Base-by-base conservation (phyloP, 2,113 vertebrate species). In the Upupa epops region DNA sequence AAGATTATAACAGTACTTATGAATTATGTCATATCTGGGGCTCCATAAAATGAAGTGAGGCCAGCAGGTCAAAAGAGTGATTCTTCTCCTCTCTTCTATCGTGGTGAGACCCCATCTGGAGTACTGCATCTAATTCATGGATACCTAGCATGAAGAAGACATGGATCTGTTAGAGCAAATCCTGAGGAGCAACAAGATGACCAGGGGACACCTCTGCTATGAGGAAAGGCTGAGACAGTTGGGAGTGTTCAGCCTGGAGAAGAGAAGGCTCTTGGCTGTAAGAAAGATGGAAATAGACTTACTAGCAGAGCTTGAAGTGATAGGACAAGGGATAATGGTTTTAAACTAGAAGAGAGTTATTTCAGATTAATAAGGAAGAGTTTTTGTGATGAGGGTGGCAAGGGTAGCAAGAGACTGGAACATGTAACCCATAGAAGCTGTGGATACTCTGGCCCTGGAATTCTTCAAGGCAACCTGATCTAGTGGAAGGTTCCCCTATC, bases 371-470 rank as follows among this genome's bases (percentile, higher is more conserved):
- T 42, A 9, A 61, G 21, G 26, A 72, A 77, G 9, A 59, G 17
- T 0, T 9, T 66, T 40, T 4, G 3, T 0, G 7, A 1, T 71
- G 17, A 65, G 28, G 1, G 3, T 52, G 17, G n/a, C n/a, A n/a
- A n/a, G n/a, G n/a, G n/a, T n/a, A n/a, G 1, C 36, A 8, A 73
- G 42, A 3, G 28, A 2, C 31, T 32, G 7, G 17, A 6, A 32
- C 2, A 22, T 5, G 16, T 22, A 60, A 0, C 10, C 21, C 28
- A 36, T 21, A 36, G 40, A 42, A 42, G 10, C 1, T 82, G 20
- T 49, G 16, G 8, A 0, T 74, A 13, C 2, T 11, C 6, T 5
- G 2, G 40, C 10, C 10, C 36, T 61, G 61, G 16, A 11, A 79
- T 3, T 36, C 19, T 46, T 55, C 24, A 52, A 21, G 5, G 61